Base-by-base conservation (phyloP, 2,113 vertebrate species). In the Orthochromis indermauri region DNA sequence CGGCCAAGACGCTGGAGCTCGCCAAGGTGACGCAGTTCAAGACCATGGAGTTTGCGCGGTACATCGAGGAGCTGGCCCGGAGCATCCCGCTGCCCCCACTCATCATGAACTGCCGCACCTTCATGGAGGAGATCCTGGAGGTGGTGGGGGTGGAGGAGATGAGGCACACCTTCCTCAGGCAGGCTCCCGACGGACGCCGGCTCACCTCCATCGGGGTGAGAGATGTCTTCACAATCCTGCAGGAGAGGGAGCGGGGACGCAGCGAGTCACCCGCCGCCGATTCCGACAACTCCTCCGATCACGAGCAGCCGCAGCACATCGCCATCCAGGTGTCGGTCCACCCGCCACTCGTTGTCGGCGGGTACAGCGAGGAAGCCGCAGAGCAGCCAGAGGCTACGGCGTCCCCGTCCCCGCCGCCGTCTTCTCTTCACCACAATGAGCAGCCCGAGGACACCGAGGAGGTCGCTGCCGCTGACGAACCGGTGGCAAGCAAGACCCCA, bases 1-100 rank as follows among this genome's bases (percentile, higher is more conserved):
- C 98, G 5, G 97, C 98, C 87, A 99, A 99, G 95, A 99, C 98
- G 0, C 96, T 99, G 16, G 99, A 99, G 93, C 97, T 99, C 81
- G 99, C 99, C 95, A 99, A 99, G 96, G 98, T 99, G 24, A 99
- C 99, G 7, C 98, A 99, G 96, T 99, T 99, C 95, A 99, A 99
- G 93, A 99, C 99, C 87, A 99, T 99, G 98, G 98, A 99, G 91
- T 98, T 99, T 7, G 99, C 99, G 13, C 98, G 98, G 28, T 99
- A 99, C 79, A 99, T 99, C 6, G 99, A 99, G 94, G 99, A 99
- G 96, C 96, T 99, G 19, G 99, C 99, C 2, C 96, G 98, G 37
- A 99, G 99, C 8, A 98, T 99, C 83, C 99, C 99, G 11, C 97
- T 99, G 90, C 99, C 99, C 8, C 99, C 99, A 7, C 98, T 99